Evolutionary conservation across 2,113 vertebrate genomes (phyloP).

Genomic region (Hylia prasina): DNA sequence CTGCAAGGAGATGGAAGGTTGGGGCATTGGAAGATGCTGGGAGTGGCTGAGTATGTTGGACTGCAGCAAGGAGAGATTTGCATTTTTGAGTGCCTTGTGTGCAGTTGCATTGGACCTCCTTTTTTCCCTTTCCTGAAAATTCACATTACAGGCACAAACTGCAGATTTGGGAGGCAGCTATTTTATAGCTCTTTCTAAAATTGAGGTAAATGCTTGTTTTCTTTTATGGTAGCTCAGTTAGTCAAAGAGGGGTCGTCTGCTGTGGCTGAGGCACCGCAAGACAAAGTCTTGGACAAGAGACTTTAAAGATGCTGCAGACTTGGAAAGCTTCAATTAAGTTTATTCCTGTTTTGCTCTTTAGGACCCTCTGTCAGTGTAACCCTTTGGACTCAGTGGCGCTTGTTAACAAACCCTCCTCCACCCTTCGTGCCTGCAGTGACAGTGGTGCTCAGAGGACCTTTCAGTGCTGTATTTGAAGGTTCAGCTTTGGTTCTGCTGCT

Average conservation of each 20-base stretch:
- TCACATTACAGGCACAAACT: background rate
- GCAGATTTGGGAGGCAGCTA: background rate
- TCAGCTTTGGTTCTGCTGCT: background rate
- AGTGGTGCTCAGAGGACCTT: background rate
- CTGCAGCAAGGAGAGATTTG: background rate
- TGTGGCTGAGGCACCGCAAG: background rate
- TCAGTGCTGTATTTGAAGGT: background rate
- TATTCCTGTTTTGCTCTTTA: background rate
- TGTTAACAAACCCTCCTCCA: background rate
- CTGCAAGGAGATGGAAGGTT: background rate
- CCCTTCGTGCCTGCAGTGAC: background rate
- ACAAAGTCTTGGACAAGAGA: background rate
- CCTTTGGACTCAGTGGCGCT: background rate
- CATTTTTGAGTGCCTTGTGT: fast-evolving
- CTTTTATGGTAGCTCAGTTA: background rate
- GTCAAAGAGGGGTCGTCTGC: background rate
- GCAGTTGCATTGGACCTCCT: fast-evolving
- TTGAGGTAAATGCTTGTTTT: background rate
- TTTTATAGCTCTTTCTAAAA: background rate
- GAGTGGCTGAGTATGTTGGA: background rate
- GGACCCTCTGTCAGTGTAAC: background rate
- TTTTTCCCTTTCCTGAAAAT: background rate
- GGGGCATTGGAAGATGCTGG: fast-evolving
- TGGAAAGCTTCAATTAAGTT: background rate
- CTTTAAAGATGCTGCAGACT: background rate